Evolutionary conservation across 1,140 invertebrate genomes (phyloP).

Genomic region (Fopius arisanus): DNA sequence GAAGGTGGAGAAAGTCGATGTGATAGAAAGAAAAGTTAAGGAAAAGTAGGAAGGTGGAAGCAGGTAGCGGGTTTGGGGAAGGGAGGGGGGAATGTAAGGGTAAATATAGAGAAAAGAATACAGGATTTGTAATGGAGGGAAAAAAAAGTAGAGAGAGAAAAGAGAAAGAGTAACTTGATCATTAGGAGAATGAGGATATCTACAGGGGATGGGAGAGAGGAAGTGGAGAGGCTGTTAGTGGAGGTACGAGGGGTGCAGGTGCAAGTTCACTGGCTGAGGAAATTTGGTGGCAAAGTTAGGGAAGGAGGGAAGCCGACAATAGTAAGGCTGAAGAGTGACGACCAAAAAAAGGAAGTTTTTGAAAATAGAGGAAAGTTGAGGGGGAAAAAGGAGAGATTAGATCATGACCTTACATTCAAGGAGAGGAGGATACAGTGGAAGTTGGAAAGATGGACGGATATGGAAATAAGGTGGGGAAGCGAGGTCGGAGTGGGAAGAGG

Average conservation of each 20-base stretch:
- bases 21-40: too few relatives aligned
- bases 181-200: neutral
- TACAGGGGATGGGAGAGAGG: neutral
- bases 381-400: neutral
- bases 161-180: neutral
- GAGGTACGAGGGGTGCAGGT: neutral
- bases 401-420: neutral
- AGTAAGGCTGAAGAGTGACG: neutral
- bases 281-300: neutral
- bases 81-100: neutral
- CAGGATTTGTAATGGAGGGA: neutral
- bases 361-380: neutral
- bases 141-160: neutral
- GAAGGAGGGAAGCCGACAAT: neutral
- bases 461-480: neutral
- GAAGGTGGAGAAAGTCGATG: too few relatives aligned
- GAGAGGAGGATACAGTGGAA: neutral
- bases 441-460: neutral
- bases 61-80: too few relatives aligned
- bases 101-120: neutral
- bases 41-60: too few relatives aligned
- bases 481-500: neutral
- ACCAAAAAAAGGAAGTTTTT: neutral
- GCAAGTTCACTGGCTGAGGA: neutral
- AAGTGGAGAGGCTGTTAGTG: neutral